Conservation (phyloP, 2,797 vertebrate species). For the Pantherophis vulpinus region DNA sequence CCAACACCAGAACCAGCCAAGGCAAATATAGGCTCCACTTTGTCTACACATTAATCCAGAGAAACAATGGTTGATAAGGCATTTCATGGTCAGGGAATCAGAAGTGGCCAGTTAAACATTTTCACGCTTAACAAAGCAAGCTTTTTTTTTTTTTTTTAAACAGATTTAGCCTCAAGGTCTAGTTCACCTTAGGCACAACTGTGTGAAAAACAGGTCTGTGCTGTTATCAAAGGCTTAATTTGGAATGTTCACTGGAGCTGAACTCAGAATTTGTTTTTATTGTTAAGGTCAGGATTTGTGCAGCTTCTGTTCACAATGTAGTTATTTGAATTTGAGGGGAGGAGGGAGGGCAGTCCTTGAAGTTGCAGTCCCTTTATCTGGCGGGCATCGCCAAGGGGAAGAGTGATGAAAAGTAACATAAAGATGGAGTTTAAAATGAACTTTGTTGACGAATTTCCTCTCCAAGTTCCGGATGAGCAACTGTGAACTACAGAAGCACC, state of each 20-base stretch:
- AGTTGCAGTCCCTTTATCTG: neutral
- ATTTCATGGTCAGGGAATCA: constrained; percentile 7
- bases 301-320: neutral
- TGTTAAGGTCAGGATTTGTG: neutral
- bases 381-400: neutral
- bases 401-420: neutral
- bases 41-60: neutral
- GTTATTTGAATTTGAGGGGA: neutral
- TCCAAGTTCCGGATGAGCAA: neutral
- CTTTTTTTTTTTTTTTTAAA: neutral
- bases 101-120: constrained; percentile 17
- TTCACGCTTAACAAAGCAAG: neutral
- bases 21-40: neutral
- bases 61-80: neutral
- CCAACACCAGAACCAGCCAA: neutral
- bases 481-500: neutral
- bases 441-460: neutral
- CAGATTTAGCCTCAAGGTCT: neutral
- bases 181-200: neutral
- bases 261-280: neutral
- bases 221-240: neutral
- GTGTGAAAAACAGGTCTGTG: neutral
- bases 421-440: neutral
- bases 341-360: neutral
- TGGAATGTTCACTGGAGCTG: neutral